Conservation (phyloP, 2,113 vertebrate genomes). For the Paratilapia polleni region DNA sequence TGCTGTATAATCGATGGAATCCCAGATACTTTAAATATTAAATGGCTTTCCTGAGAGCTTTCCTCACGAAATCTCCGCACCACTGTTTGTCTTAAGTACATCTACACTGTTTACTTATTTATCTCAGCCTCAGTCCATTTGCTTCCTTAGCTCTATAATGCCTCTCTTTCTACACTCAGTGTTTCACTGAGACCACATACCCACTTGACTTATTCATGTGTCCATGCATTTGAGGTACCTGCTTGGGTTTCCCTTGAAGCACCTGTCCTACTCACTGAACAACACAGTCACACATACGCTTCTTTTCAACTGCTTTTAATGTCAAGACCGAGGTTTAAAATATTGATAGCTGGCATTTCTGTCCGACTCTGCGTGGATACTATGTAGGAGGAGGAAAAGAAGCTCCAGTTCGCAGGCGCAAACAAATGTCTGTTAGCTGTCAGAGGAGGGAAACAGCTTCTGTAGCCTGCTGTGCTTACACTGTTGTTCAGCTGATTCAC, state of each 20-base stretch:
- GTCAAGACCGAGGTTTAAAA: conserved; percentile 39
- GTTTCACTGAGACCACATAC: conserved; percentile 30
- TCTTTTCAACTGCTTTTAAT: conserved; percentile 26
- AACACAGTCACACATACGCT: background rate
- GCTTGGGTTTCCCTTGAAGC: background rate
- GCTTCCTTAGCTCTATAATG: conserved; percentile 40
- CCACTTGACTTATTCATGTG: conserved; percentile 69
- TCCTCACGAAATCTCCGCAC: conserved; percentile 16
- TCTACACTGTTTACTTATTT: conserved; percentile 73
- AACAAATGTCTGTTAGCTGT: conserved; percentile 27
- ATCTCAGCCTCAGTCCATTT: conserved; percentile 49
- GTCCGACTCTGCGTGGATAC: conserved; percentile 19
- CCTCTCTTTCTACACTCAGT: conserved; percentile 25
- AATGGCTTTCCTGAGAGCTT: conserved; percentile 48
- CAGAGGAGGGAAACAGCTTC: background rate
- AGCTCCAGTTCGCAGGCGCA: conserved; percentile 21
- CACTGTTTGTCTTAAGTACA: conserved; percentile 57
- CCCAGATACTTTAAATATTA: conserved; percentile 50
- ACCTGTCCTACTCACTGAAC: conserved; percentile 9
- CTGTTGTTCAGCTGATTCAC: background rate
- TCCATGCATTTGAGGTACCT: conserved; percentile 34
- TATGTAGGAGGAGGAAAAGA: conserved; percentile 4
- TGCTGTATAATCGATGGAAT: conserved; percentile 10
- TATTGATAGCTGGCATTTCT: conserved; percentile 48
- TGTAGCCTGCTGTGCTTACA: conserved; percentile 10